Percentiles rank a stretch among this genome's conserved stretches.
Evolutionary conservation across 2,888 invertebrate genomes (phyloP).

Genomic region (Euclidia mi): DNA sequence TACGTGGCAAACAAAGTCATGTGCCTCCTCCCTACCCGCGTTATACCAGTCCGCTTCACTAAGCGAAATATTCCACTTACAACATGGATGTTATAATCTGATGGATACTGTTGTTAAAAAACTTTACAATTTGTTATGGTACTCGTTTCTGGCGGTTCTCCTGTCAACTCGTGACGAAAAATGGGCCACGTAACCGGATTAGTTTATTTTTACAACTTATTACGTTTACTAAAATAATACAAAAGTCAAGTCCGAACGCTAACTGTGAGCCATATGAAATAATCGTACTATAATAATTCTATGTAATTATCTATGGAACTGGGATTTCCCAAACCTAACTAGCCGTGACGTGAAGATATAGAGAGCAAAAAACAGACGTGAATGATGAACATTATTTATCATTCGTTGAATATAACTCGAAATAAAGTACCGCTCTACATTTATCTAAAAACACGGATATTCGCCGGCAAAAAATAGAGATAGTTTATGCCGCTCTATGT

Average conservation of each 20-base stretch:
- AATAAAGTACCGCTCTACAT: no score
- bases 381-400: slow-evolving; percentile 9
- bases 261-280: slow-evolving; percentile 1
- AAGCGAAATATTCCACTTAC: slow-evolving; percentile 18
- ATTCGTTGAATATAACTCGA: background rate
- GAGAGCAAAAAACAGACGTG: slow-evolving; percentile 6
- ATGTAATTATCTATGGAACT: slow-evolving; percentile 6
- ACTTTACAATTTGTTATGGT: slow-evolving; percentile 3
- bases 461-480: background rate
- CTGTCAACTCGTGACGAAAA: slow-evolving; percentile 27
- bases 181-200: slow-evolving; percentile 14
- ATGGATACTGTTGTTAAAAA: background rate
- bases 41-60: background rate
- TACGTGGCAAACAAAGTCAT: background rate
- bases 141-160: slow-evolving; percentile 14
- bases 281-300: background rate
- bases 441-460: background rate
- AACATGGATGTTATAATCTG: slow-evolving; percentile 31
- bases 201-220: slow-evolving; percentile 29
- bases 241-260: background rate
- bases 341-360: slow-evolving; percentile 25
- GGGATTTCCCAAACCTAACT: slow-evolving; percentile 22
- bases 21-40: background rate
- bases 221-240: slow-evolving; percentile 14
- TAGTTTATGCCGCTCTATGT: background rate